Base-by-base conservation (phyloP, 2,797 vertebrate species). In the Nannoperca obscura region DNA sequence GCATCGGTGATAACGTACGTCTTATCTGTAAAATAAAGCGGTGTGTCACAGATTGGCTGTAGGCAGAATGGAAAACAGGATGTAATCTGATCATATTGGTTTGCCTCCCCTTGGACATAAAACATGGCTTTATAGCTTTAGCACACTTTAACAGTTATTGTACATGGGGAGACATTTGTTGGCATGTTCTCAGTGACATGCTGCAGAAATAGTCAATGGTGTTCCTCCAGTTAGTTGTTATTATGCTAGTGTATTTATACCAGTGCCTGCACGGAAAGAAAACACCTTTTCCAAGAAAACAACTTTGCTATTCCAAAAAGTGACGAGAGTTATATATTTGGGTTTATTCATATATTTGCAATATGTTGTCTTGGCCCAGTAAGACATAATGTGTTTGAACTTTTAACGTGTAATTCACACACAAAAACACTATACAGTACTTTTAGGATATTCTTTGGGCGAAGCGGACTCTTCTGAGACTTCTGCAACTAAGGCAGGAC, bases 11-110 rank as follows among this genome's bases (percentile, higher is more conserved):
- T 10, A 13, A 7, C 59, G 47, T 20, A 7, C 1, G 11, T 62
- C 55, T 77, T 82, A 79, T 83, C 76, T 77, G 46, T 50, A 3
- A 59, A 71, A 76, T 70, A 36, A 67, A 74, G 22, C n/a, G 30
- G 17, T 7, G 10, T 64, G 66, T 82, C 53, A 38, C 24, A 71
- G 53, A 69, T 61, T 47, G 46, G 46, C 54, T 59, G 38, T 15
- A 32, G 24, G 65, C 69, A 59, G 58, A 77, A 54, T 22, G 38
- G 70, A 79, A 76, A 75, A 71, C 69, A 63, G 24, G 8, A 70
- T 74, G 36, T 47, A 19, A 76, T 79, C 30, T 40, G 32, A 84
- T 86, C 55, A 58, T 60, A 78, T 46, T 64, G 53, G 36, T 72
- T 73, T 57, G 11, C 68, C 32, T 68, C 22, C 34, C 36, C 10